These are phyloP conservation scores for Keiferia lycopersicella DNA, from an alignment of 2,888 invertebrate genomes.

Conservation along the genomic window DNA sequence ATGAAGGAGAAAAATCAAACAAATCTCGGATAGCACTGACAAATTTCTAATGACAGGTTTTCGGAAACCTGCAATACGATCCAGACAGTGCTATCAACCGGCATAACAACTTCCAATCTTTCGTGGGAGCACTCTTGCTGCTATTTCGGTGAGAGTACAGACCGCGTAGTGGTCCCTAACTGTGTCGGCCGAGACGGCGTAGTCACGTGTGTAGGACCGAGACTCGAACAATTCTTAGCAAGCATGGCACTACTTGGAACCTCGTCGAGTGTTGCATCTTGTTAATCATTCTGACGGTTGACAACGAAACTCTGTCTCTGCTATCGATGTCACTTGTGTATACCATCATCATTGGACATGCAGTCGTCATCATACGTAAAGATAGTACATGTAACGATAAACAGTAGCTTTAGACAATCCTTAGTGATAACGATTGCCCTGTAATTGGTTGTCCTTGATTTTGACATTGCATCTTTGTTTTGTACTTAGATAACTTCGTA, in stretches of 20 bases:
- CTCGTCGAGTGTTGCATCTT: conserved; percentile 47
- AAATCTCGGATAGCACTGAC: conserved; percentile 42
- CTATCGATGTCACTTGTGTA: conserved; percentile 51
- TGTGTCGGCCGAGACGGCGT: conserved; percentile 37
- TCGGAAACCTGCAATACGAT: conserved; percentile 95
- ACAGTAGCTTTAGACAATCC: conserved; percentile 50
- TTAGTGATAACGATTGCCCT: conserved; percentile 46
- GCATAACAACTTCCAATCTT: conserved; percentile 97
- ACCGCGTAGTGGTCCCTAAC: conserved; percentile 46
- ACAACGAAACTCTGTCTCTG: conserved; percentile 52
- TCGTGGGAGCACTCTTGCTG: conserved; percentile 94
- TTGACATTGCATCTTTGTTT: conserved; percentile 47
- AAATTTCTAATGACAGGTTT: conserved; percentile 85
- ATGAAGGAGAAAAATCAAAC: not conserved
- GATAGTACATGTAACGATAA: conserved; percentile 35
- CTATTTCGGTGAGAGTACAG: conserved; percentile 91
- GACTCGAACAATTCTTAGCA: conserved; percentile 33
- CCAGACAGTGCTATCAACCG: conserved; percentile 93
- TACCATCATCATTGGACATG: conserved; percentile 45
- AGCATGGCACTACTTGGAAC: conserved; percentile 47
- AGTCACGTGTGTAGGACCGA: conserved; percentile 33
- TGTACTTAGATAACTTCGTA: conserved; percentile 44
- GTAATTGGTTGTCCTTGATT: conserved; percentile 42
- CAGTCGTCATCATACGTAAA: conserved; percentile 35
- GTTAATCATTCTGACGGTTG: conserved; percentile 43